Evolutionary conservation across 2,113 vertebrate species (phyloP).

Genomic region (Equus przewalskii): DNA sequence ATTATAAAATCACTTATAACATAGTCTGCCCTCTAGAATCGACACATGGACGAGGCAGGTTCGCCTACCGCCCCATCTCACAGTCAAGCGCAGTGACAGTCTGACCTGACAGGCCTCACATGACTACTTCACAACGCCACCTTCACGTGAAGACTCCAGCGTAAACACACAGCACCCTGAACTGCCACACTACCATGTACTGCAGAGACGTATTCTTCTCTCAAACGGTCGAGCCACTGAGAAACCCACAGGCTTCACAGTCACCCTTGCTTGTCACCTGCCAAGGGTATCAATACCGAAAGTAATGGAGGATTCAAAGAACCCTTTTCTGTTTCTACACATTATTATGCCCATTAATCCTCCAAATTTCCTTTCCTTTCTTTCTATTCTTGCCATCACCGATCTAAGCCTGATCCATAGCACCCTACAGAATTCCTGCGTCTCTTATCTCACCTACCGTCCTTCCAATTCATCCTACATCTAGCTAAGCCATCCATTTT

Average conservation of each 20-base stretch:
- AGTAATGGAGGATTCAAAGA: not conserved
- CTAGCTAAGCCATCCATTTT: too few relatives aligned
- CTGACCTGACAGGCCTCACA: accelerated
- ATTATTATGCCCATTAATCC: not conserved
- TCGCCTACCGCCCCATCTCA: not conserved
- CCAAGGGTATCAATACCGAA: not conserved
- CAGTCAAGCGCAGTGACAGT: not conserved
- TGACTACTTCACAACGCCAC: not conserved
- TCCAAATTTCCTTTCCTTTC: not conserved
- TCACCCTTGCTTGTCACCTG: not conserved
- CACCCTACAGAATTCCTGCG: not conserved
- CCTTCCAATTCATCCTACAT: not conserved
- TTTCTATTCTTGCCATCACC: not conserved
- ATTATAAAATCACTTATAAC: not conserved
- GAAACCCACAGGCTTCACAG: accelerated
- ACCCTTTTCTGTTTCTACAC: not conserved
- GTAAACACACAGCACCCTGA: accelerated
- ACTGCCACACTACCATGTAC: accelerated
- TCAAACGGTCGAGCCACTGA: accelerated
- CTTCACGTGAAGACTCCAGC: accelerated
- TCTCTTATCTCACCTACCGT: too few relatives aligned
- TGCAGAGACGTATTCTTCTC: not conserved
- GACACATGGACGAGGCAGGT: not conserved
- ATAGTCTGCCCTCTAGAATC: not conserved
- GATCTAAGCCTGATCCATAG: not conserved